These are phyloP conservation scores for Typhlomys cinereus DNA, from an alignment of 2,113 vertebrate species.

Conservation along the genomic window DNA sequence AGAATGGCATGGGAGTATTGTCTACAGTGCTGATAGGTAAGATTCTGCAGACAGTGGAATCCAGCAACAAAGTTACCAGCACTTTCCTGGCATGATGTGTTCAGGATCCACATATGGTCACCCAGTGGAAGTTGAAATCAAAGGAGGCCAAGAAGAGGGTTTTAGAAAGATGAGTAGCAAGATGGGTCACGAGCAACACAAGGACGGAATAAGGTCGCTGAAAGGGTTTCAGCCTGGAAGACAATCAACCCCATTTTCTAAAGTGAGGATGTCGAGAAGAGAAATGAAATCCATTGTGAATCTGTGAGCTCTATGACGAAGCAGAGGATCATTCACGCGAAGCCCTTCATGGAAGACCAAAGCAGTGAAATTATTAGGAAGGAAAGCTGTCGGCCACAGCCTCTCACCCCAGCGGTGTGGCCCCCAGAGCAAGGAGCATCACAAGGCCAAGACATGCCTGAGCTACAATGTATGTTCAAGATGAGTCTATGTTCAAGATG, in stretches of 20 bases:
- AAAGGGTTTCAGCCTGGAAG: neutral
- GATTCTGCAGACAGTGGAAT: neutral
- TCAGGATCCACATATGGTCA: neutral
- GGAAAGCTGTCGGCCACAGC: no score
- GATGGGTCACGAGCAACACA: neutral
- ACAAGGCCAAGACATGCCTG: neutral
- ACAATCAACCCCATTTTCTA: neutral
- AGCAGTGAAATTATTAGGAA: no score
- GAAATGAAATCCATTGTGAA: neutral
- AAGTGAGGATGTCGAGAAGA: neutral
- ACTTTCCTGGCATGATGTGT: no score
- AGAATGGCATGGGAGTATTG: neutral
- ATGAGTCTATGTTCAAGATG: neutral
- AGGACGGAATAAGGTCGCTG: no score
- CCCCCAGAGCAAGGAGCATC: no score
- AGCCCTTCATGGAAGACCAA: neutral
- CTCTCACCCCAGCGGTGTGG: no score
- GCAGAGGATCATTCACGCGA: no score
- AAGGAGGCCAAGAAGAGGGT: neutral
- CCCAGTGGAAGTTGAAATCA: neutral
- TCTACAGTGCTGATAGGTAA: neutral
- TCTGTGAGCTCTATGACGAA: no score
- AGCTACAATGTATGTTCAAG: no score
- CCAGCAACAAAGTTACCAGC: neutral
- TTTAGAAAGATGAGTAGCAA: no score